Conservation (phyloP, 2,113 vertebrate genomes). For the Paracanthobrama guichenoti region DNA sequence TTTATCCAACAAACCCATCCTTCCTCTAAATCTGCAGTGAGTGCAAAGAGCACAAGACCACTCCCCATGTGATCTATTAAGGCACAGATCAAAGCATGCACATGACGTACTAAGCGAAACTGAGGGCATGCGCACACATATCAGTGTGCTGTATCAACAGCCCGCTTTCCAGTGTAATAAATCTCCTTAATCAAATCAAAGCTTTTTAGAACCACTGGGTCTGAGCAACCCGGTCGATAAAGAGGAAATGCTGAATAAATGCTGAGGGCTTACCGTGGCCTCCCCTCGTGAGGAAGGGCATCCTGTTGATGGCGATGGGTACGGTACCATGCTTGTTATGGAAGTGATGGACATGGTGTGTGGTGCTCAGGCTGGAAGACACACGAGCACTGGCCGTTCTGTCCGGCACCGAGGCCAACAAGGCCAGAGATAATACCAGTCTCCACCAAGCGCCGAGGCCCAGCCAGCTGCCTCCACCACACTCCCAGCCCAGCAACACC, state of each 20-base stretch:
- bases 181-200: conserved; percentile 11
- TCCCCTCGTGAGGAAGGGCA: conserved; percentile 90
- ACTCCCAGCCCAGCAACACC: conserved; percentile 64
- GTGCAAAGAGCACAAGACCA: conserved; percentile 36
- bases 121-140: conserved; percentile 6
- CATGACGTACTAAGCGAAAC: conserved; percentile 30
- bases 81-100: conserved; percentile 39
- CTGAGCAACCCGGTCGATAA: conserved; percentile 1
- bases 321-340: conserved; percentile 92
- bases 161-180: neutral
- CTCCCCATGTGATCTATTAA: conserved; percentile 48
- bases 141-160: conserved; percentile 14
- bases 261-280: conserved; percentile 84
- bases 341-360: conserved; percentile 96
- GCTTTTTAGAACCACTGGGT: neutral
- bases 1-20: neutral
- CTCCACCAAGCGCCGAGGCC: conserved; percentile 72
- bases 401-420: conserved; percentile 73
- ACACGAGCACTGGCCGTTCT: conserved; percentile 84
- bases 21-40: conserved; percentile 45
- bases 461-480: conserved; percentile 50
- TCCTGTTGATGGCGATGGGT: conserved; percentile 94
- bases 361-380: conserved; percentile 92
- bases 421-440: conserved; percentile 71
- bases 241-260: conserved; percentile 14